These are phyloP conservation scores for Prunella himalayana DNA, from an alignment of 2,113 vertebrate species.

Conservation along the genomic window DNA sequence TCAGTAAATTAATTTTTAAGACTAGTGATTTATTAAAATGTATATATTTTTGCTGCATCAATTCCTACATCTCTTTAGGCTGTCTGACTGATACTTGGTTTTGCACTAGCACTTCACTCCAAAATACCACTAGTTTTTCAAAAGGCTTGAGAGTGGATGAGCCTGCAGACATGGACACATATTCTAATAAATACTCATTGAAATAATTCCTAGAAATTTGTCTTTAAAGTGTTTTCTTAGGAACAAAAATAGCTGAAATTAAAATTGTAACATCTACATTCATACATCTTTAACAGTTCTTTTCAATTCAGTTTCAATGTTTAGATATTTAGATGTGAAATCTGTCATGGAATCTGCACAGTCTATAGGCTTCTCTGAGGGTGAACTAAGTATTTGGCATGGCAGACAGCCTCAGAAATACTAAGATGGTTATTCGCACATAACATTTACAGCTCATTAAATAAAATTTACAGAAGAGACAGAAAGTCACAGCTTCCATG, in stretches of 20 bases:
- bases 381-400: background rate
- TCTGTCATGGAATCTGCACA: background rate
- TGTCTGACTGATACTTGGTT: background rate
- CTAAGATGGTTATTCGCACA: background rate
- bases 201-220: background rate
- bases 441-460: slow-evolving; percentile 14
- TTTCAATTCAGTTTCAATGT: background rate
- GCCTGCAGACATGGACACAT: background rate
- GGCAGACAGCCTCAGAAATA: slow-evolving; percentile 1
- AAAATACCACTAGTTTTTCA: background rate
- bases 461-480: background rate
- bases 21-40: background rate
- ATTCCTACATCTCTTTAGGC: background rate
- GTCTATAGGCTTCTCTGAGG: background rate
- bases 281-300: background rate
- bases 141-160: background rate
- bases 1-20: background rate
- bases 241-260: background rate
- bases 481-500: slow-evolving; percentile 24
- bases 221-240: background rate
- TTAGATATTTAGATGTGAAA: background rate
- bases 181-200: background rate
- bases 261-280: background rate
- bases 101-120: background rate
- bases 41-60: background rate